Percentiles rank a stretch among this genome's conserved stretches.
phyloP scores from a whole-genome alignment of 2,113 vertebrate species.

The Cheilinus undulatus region DNA sequence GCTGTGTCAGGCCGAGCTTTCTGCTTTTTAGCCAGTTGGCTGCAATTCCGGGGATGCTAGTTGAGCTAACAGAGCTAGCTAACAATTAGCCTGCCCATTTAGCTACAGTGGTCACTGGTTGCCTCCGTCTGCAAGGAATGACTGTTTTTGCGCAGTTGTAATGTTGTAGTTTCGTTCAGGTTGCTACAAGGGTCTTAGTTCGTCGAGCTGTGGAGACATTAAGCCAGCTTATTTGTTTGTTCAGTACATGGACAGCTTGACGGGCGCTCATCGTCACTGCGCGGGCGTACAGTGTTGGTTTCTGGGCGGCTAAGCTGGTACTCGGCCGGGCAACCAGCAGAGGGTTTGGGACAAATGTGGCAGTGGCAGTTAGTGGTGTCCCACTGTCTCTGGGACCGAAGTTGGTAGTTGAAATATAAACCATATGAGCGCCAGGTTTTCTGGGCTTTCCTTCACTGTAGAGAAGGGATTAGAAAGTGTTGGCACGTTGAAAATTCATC shows the following conservation, averaged over 20 bases:
- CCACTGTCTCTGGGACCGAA: slow-evolving; percentile 56
- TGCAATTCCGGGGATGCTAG: slow-evolving; percentile 70
- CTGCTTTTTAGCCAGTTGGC: slow-evolving; percentile 59
- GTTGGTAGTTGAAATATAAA: slow-evolving; percentile 18
- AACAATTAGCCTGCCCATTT: slow-evolving; percentile 69
- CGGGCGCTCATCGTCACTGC: slow-evolving; percentile 64
- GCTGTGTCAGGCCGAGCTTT: slow-evolving; percentile 50
- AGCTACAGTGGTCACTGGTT: slow-evolving; percentile 54
- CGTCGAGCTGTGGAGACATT: slow-evolving; percentile 5
- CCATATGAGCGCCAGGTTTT: neutral
- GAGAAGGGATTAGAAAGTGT: slow-evolving; percentile 1
- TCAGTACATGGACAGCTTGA: slow-evolving; percentile 64
- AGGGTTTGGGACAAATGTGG: slow-evolving; percentile 68
- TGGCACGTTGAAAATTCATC: slow-evolving; percentile 19
- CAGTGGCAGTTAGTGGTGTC: slow-evolving; percentile 59
- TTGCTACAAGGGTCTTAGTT: too few relatives aligned
- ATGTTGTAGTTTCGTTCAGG: neutral
- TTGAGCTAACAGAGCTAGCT: slow-evolving; percentile 70
- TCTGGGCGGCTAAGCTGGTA: slow-evolving; percentile 76
- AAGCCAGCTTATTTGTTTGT: neutral
- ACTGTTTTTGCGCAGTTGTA: neutral
- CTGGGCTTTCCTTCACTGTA: neutral
- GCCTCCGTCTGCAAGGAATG: slow-evolving; percentile 30
- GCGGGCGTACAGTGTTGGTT: slow-evolving; percentile 72
- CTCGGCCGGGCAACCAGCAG: slow-evolving; percentile 72